Percentiles rank a stretch among this genome's conserved stretches.
phyloP scores from a whole-genome alignment of 2,113 vertebrate species.

The Hyperopisus bebe region DNA sequence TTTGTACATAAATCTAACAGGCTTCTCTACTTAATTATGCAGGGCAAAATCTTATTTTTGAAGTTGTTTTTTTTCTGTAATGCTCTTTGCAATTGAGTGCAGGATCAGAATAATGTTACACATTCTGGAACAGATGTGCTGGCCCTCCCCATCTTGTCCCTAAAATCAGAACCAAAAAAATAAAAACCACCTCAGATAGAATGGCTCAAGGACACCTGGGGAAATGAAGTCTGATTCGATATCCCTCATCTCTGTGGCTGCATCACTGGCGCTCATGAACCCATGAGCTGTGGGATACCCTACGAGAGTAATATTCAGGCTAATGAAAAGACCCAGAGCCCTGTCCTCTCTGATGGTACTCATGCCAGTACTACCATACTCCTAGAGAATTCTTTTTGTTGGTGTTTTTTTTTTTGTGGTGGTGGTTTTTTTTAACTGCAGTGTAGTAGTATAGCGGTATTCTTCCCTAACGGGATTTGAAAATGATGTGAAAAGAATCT shows the following conservation, averaged over 20 bases:
- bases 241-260: slow-evolving; percentile 26
- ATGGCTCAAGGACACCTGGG: slow-evolving; percentile 13
- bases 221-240: slow-evolving; percentile 25
- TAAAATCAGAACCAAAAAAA: slow-evolving; percentile 17
- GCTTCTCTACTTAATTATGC: slow-evolving; percentile 37
- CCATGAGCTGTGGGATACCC: neutral
- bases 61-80: slow-evolving; percentile 5
- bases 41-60: slow-evolving; percentile 43
- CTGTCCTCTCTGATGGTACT: neutral
- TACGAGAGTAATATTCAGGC: slow-evolving; percentile 23
- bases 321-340: slow-evolving; percentile 1
- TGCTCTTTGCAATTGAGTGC: slow-evolving; percentile 17
- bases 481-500: neutral
- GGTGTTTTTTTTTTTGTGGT: neutral
- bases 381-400: neutral
- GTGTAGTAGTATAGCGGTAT: neutral
- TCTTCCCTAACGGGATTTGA: neutral
- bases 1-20: slow-evolving; percentile 48
- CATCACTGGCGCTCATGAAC: slow-evolving; percentile 32
- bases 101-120: neutral
- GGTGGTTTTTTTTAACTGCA: neutral
- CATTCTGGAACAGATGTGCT: neutral
- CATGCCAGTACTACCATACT: neutral
- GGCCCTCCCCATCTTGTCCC: neutral
- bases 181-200: neutral